These are phyloP conservation scores for Trialeurodes vaporariorum DNA, from an alignment of 1,140 invertebrate genomes.

Conservation along the genomic window DNA sequence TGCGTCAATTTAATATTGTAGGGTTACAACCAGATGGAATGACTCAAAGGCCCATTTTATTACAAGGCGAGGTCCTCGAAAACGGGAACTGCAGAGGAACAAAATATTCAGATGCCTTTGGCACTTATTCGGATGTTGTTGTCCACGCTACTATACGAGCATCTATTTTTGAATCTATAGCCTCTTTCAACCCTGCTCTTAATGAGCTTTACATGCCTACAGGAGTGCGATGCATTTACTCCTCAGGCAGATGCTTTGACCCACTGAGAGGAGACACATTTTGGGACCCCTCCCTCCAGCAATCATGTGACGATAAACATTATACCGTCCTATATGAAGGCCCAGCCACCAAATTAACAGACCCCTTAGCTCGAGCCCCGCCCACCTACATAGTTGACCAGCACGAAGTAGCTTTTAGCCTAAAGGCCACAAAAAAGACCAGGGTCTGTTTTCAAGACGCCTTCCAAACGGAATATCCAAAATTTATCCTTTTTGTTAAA, in stretches of 20 bases:
- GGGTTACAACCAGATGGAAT: not conserved
- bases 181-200: not conserved
- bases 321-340: slow-evolving; percentile 7
- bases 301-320: not conserved
- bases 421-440: not conserved
- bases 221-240: not conserved
- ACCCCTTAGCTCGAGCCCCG: not conserved
- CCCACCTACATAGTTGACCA: not conserved
- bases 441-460: not conserved
- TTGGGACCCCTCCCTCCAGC: not conserved
- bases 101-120: not conserved
- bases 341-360: not conserved
- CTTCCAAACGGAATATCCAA: not conserved
- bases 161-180: not conserved
- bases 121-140: not conserved
- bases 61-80: not conserved
- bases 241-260: not conserved
- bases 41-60: not conserved
- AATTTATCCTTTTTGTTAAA: not conserved
- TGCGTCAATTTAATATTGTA: not conserved
- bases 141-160: slow-evolving; percentile 1
- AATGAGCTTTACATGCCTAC: slow-evolving; percentile 3
- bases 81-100: not conserved
- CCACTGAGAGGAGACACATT: not conserved
- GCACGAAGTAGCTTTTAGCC: not conserved